phyloP scores from a whole-genome alignment of 2,797 vertebrate species.

The Threskiornis aethiopicus region DNA sequence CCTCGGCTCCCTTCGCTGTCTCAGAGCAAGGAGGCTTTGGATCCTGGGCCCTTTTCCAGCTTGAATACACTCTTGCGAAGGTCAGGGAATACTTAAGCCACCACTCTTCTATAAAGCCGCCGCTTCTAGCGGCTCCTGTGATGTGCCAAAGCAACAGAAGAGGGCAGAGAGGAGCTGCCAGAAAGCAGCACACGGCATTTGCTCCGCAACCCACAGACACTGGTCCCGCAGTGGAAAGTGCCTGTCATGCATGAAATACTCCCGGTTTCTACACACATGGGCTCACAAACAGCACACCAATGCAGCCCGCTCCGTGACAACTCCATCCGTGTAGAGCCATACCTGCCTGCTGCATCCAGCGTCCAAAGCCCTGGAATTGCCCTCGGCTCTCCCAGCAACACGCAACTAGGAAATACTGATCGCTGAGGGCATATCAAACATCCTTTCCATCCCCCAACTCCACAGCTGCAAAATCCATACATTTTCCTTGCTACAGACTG shows the following conservation, averaged over 20 bases:
- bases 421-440: not conserved
- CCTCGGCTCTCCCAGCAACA: not conserved
- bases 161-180: conserved; percentile 58
- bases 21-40: not conserved
- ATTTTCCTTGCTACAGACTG: not conserved
- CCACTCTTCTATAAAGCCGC: rapidly evolving
- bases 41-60: not conserved
- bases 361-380: not conserved
- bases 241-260: not conserved
- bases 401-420: rapidly evolving
- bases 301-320: not conserved
- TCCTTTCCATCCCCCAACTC: not conserved
- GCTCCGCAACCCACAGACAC: not conserved
- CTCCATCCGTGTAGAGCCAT: rapidly evolving
- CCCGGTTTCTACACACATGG: not conserved
- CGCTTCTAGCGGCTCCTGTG: not conserved
- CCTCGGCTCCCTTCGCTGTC: not conserved
- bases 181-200: not conserved
- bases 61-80: not conserved
- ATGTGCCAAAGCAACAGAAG: conserved; percentile 50
- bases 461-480: not conserved
- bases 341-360: rapidly evolving
- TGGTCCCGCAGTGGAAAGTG: not conserved
- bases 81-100: not conserved
- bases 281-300: not conserved